Percentiles rank a stretch among this genome's conserved stretches.
Evolutionary conservation across 2,888 invertebrate species (phyloP).

Genomic region (Philaethria dido): DNA sequence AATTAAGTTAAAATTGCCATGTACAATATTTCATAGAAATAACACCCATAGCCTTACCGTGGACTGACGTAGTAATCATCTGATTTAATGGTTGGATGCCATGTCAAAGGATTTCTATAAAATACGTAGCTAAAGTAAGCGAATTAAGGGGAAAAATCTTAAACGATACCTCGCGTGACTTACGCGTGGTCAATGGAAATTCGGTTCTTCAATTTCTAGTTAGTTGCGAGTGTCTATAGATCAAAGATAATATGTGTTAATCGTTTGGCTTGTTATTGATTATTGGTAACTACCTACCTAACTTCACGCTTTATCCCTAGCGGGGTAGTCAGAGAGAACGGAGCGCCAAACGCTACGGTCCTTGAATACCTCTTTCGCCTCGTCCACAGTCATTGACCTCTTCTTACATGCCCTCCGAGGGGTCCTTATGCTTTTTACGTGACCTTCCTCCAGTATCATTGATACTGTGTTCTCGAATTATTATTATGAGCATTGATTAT

Average conservation of each 20-base stretch:
- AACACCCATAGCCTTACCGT: constrained; percentile 31
- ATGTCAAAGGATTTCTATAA: constrained; percentile 78
- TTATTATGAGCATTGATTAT: no score
- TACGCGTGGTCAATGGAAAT: constrained; percentile 69
- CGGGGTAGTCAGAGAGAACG: no score
- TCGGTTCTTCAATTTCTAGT: constrained; percentile 22
- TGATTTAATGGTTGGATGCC: constrained; percentile 77
- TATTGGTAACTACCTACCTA: no score
- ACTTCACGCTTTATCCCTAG: no score
- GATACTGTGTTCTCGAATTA: no score
- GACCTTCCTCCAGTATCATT: no score
- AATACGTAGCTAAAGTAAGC: constrained; percentile 59
- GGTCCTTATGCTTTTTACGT: no score
- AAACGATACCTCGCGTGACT: constrained; percentile 77
- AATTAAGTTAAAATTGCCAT: constrained; percentile 12
- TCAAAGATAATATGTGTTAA: constrained; percentile 10
- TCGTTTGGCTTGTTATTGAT: not conserved
- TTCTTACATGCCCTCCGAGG: no score
- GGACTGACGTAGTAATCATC: constrained; percentile 67
- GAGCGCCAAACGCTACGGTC: no score
- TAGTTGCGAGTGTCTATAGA: constrained; percentile 21
- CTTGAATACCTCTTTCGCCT: no score
- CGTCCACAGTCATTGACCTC: no score
- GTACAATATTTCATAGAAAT: constrained; percentile 1
- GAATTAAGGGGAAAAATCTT: constrained; percentile 69